Base-by-base conservation (phyloP, 2,888 invertebrate genomes). In the Dione juno region DNA sequence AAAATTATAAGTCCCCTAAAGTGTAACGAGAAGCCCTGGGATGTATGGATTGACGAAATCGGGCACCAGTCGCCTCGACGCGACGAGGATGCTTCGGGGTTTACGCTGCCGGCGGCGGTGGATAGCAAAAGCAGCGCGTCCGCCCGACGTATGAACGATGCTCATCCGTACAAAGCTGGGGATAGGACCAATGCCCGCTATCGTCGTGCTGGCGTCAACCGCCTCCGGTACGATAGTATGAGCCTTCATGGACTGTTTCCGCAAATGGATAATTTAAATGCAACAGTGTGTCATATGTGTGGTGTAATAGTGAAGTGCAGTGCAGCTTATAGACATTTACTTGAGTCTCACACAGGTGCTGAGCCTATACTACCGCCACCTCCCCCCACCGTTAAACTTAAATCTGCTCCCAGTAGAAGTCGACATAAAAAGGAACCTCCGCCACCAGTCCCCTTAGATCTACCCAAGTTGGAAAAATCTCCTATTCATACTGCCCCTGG, bases 241-340 rank as follows among this genome's bases (percentile, higher is more conserved):
- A 94, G 94, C 77, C 94, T 96, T 70, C 97, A 96, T 87, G 97
- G 97, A 59, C 94, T 96, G 80, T 96, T 96, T 81, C 97, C 97
- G 35, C 96, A 96, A 81, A 94, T 95, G 87, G 96, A 97, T 88
- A 94, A 95, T 74, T 95, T 97, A 79, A 95, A 95, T 84, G 95
- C 96, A 73, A 96, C 96, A 72, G 95, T 97, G 78, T 97, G 97
- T 88, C 96, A 96, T 87, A 94, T 95, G 85, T 97, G 97, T 86
- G 95, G 95, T 76, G 94, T 95, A 77, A 95, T 96, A 82, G 95
- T 97, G 79, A 97, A 97, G 89, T 96, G 96, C 79, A 96, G 96
- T 85, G 97, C 96, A 64, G 94, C 96, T 66, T 95, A 95, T 80
- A 94, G 95, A 83, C 97, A 97, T 86, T 94, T 97, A 88, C 94